phyloP scores from a whole-genome alignment of 2,113 vertebrate species.

The Microcebus lehilahytsara region DNA sequence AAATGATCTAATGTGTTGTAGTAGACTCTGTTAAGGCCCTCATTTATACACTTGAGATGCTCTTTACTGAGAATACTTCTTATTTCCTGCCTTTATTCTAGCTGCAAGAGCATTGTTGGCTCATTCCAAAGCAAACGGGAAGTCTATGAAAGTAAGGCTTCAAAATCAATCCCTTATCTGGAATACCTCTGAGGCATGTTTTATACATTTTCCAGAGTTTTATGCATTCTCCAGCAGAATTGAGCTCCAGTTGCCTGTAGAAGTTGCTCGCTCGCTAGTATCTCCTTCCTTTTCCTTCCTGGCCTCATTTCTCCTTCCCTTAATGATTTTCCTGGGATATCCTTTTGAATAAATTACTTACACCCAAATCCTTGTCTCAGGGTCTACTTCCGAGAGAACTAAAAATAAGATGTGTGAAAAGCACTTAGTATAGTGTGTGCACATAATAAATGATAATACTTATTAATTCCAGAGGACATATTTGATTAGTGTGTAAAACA shows the following conservation, averaged over 20 bases:
- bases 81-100: background rate
- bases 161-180: background rate
- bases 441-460: background rate
- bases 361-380: slow-evolving; percentile 8
- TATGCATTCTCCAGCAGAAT: background rate
- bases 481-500: background rate
- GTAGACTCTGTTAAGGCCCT: background rate
- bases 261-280: background rate
- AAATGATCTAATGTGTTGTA: background rate
- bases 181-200: background rate
- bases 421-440: background rate
- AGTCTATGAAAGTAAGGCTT: background rate
- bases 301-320: background rate
- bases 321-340: background rate
- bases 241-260: background rate
- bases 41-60: background rate
- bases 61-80: background rate
- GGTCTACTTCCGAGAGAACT: slow-evolving; percentile 10
- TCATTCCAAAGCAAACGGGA: background rate
- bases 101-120: background rate
- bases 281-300: background rate
- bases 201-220: background rate
- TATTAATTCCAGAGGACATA: slow-evolving; percentile 20
- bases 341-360: slow-evolving; percentile 15
- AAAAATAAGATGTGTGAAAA: slow-evolving; percentile 16